Percentiles rank a stretch among this genome's conserved stretches.
Conservation (phyloP, 2,888 invertebrate genomes). For the Anodontia alba region DNA sequence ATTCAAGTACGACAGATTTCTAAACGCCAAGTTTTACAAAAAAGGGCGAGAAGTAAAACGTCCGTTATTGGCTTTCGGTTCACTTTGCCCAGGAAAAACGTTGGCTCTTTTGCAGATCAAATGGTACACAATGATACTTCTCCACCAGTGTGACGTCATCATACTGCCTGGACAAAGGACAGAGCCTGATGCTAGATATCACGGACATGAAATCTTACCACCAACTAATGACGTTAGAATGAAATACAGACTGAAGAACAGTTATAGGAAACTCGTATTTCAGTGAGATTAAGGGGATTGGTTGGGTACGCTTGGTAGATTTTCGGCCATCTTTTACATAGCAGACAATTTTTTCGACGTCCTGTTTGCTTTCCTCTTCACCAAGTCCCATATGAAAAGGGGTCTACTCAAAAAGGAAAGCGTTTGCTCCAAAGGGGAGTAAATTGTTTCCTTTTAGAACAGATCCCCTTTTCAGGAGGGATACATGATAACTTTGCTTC, state of each 20-base stretch:
- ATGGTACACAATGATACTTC: conserved; percentile 81
- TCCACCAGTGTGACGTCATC: conserved; percentile 80
- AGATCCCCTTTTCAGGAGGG: too few relatives aligned
- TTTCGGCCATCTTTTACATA: too few relatives aligned
- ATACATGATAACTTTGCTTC: too few relatives aligned
- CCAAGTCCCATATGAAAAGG: too few relatives aligned
- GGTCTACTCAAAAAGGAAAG: too few relatives aligned
- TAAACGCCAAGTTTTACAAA: conserved; percentile 82
- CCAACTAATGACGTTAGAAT: conserved; percentile 82
- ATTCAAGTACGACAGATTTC: conserved; percentile 83
- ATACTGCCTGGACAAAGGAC: conserved; percentile 78
- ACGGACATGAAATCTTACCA: conserved; percentile 85
- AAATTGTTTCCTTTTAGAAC: too few relatives aligned
- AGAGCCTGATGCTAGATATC: conserved; percentile 79
- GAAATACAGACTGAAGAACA: conserved; percentile 64
- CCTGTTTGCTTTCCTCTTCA: too few relatives aligned
- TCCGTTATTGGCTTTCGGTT: conserved; percentile 83
- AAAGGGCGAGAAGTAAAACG: conserved; percentile 80
- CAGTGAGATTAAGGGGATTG: conserved; percentile 19
- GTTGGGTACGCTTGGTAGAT: too few relatives aligned
- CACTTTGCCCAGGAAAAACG: conserved; percentile 84
- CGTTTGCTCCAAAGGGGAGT: too few relatives aligned
- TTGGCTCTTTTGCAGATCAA: conserved; percentile 83
- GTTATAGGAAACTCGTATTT: conserved; percentile 58
- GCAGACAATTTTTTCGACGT: too few relatives aligned